These are phyloP conservation scores for Carcina quercana DNA, from an alignment of 2,888 invertebrate species.

Conservation along the genomic window DNA sequence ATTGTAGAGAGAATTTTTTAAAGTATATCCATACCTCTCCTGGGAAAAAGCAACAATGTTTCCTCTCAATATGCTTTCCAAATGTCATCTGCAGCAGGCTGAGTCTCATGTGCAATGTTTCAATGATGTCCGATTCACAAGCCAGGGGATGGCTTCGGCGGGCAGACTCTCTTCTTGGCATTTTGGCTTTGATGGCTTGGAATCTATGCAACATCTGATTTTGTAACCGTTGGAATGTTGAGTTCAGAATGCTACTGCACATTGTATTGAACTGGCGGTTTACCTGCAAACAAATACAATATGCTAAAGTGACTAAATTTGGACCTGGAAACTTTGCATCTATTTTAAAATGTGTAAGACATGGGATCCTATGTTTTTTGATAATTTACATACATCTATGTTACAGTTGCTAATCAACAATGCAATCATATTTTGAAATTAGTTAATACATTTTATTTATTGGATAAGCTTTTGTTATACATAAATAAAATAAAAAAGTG, in stretches of 20 bases:
- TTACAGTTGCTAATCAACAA: too few relatives aligned
- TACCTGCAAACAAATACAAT: slow-evolving; percentile 74
- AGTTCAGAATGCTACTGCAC: slow-evolving; percentile 86
- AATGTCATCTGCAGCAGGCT: slow-evolving; percentile 95
- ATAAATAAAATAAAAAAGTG: too few relatives aligned
- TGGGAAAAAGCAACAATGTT: slow-evolving; percentile 95
- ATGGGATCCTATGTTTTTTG: too few relatives aligned
- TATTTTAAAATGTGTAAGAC: too few relatives aligned
- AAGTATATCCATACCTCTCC: slow-evolving; percentile 84
- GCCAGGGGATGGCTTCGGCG: slow-evolving; percentile 92
- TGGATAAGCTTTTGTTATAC: too few relatives aligned
- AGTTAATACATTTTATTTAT: too few relatives aligned
- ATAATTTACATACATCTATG: too few relatives aligned
- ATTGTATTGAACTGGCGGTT: slow-evolving; percentile 86
- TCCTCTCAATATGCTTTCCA: slow-evolving; percentile 94
- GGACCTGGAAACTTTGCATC: too few relatives aligned
- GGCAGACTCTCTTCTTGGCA: slow-evolving; percentile 94
- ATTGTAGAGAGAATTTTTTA: too few relatives aligned
- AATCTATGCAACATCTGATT: slow-evolving; percentile 89
- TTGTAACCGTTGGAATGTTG: slow-evolving; percentile 89
- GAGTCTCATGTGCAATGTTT: slow-evolving; percentile 93
- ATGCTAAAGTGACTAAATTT: too few relatives aligned
- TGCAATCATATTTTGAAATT: too few relatives aligned
- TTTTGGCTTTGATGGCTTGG: slow-evolving; percentile 90
- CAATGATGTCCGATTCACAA: slow-evolving; percentile 94